A percentile compares a stretch with the other conserved stretches of the same genome.
Evolutionary conservation across 2,113 vertebrate species (phyloP).

Genomic region (Oenanthe oenanthe): DNA sequence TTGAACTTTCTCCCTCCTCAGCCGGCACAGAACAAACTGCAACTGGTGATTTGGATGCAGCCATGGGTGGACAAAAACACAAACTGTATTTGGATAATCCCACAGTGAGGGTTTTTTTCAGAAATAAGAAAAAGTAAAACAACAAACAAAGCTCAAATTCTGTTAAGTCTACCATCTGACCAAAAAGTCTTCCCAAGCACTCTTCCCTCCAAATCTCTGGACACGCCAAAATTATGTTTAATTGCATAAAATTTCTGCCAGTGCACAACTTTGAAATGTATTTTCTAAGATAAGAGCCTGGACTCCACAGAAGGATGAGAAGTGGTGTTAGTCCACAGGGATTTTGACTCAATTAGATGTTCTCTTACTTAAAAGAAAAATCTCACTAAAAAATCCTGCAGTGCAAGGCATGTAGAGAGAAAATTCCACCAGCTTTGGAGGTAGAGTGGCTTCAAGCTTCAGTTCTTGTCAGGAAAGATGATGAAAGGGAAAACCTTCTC

Average conservation of each 20-base stretch:
- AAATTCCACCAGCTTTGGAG: not conserved
- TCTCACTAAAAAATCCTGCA: not conserved
- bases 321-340: not conserved
- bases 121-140: not conserved
- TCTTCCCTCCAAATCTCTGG: not conserved
- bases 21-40: not conserved
- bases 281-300: not conserved
- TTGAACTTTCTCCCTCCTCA: not conserved
- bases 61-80: not conserved
- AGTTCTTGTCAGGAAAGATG: not conserved
- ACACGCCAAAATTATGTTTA: not conserved
- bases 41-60: not conserved
- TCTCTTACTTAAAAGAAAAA: not conserved
- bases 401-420: not conserved
- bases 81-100: not conserved
- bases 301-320: not conserved
- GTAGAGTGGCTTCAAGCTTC: not conserved
- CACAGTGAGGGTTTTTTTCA: not conserved
- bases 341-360: not conserved
- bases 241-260: not conserved
- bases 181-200: not conserved
- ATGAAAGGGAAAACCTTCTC: not conserved
- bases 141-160: fast-evolving
- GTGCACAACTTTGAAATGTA: not conserved
- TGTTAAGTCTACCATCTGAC: not conserved